phyloP scores from a whole-genome alignment of 2,113 vertebrate genomes.

The Collichthys lucidus region DNA sequence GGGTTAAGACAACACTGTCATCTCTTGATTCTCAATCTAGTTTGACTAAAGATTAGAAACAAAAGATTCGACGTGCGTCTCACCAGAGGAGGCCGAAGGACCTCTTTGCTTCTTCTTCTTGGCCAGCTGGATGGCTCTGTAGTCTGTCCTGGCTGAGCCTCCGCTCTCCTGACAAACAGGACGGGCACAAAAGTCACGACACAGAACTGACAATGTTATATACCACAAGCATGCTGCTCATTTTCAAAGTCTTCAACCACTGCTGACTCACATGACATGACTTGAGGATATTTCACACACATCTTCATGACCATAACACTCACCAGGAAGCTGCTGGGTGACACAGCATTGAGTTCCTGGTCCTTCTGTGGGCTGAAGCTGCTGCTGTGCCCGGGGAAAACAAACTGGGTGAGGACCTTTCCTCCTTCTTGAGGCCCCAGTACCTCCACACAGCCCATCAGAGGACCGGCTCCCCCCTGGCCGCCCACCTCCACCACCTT shows the following conservation, averaged over 20 bases:
- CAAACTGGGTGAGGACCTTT: slow-evolving; percentile 87
- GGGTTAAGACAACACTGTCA: background rate
- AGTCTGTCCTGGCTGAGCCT: slow-evolving; percentile 96
- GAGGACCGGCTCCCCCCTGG: slow-evolving; percentile 76
- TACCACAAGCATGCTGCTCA: background rate
- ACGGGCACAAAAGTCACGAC: background rate
- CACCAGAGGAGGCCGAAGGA: slow-evolving; percentile 84
- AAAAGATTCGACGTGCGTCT: slow-evolving; percentile 17
- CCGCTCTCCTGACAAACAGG: slow-evolving; percentile 87
- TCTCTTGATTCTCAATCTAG: background rate
- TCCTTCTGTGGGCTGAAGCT: slow-evolving; percentile 89
- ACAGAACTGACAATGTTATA: too few relatives aligned
- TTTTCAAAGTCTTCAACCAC: background rate
- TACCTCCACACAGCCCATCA: slow-evolving; percentile 83
- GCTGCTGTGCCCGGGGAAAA: slow-evolving; percentile 85
- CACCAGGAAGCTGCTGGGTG: slow-evolving; percentile 90
- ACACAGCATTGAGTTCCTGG: slow-evolving; percentile 82
- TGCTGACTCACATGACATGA: background rate
- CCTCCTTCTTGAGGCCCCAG: slow-evolving; percentile 85
- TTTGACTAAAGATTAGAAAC: background rate
- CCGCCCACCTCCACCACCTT: slow-evolving; percentile 84
- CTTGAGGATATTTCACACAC: background rate
- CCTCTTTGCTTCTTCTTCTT: slow-evolving; percentile 92
- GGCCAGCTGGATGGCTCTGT: slow-evolving; percentile 94
- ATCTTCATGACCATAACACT: slow-evolving; percentile 45